Base-by-base conservation (phyloP, 2,797 vertebrate species). In the Mergus octosetaceus region DNA sequence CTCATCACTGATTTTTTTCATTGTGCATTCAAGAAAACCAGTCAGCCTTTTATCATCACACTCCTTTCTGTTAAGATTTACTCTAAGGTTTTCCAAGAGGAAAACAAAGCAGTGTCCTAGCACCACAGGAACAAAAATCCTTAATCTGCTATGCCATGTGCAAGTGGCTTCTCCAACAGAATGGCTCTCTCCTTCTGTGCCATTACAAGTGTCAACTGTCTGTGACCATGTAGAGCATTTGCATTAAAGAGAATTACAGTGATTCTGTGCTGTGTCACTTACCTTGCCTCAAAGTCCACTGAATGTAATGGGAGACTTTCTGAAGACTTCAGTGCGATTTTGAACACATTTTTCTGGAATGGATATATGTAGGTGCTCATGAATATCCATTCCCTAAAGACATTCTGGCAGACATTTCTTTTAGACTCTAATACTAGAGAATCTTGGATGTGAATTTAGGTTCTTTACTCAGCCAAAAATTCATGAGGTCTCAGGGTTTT, bases 391-490 rank as follows among this genome's bases (percentile, higher is more conserved):
- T 32, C 43, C 60, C 36, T 79, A 45, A 84, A 88, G 80, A 77
- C 8, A 32, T 54, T 86, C 53, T 75, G 47, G 32, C 30, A 94
- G 68, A 79, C 69, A 34, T 76, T 81, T 95, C 30, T 39, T 91
- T 88, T 36, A 61, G 64, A 45, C 62, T 88, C 6, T 73, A 78
- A n/a, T 82, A 57, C 18, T 32, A 81, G 68, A 85, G 45, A 82
- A 85, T 80, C 57, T 91, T 94, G 91, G 72, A 89, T 72, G 54
- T 68, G 74, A 85, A 86, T 94, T 90, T 77, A 80, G 20, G 32
- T 91, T 94, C 51, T 86, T 86, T 86, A 64, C 38, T 76, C 56
- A 65, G 85, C 39, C 83, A 91, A 93, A 87, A 93, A 91, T 71
- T 85, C 34, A 36, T 85, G 74, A 91, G n/a, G n/a, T 94, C 64